Base-by-base conservation (phyloP, 2,888 invertebrate species). In the Sesamia inferens region DNA sequence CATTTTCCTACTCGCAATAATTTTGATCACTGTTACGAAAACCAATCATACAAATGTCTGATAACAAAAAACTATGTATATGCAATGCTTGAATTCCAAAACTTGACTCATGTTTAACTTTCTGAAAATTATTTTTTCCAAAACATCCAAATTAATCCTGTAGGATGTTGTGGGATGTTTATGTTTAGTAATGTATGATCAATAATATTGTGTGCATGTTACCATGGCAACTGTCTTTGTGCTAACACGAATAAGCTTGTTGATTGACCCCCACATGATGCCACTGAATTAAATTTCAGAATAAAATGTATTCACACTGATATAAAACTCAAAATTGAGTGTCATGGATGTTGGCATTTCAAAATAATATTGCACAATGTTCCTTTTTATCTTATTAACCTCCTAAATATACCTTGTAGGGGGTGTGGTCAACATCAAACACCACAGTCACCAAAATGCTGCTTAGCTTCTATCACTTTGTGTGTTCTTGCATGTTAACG, bases 401-500 rank as follows among this genome's bases (percentile, higher is more conserved):
- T n/a, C n/a, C n/a, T n/a, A n/a, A n/a, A n/a, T 31, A 31, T 31
- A 31, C 31, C 31, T 31, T 31, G 31, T 1, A 31, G 31, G 31
- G 31, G 3, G 1, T 1, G 1, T 1, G 31, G 42, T 69, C 55
- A 82, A 82, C n/a, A 72, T 78, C 72, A 39, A 82, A 82, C 44
- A 55, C 2, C 2, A 5, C 4, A 5, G 73, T 82, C 72, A 69
- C 74, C 74, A 83, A 59, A 71, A 71, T 7, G 68, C 65, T 51
- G 80, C 75, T 67, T 71, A 0, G 70, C 74, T 74, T 64, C 47
- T 31, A 72, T 13, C 19, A 74, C 69, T 76, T 76, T 79, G 76
- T 71, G 61, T 81, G 84, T 72, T 64, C 54, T 69, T 81, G 85
- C 79, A 81, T 81, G 82, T 74, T 72, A 86, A 83, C 70, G 31